phyloP scores from a whole-genome alignment of 2,888 invertebrate species.

The Ichneumoninae sp. region DNA sequence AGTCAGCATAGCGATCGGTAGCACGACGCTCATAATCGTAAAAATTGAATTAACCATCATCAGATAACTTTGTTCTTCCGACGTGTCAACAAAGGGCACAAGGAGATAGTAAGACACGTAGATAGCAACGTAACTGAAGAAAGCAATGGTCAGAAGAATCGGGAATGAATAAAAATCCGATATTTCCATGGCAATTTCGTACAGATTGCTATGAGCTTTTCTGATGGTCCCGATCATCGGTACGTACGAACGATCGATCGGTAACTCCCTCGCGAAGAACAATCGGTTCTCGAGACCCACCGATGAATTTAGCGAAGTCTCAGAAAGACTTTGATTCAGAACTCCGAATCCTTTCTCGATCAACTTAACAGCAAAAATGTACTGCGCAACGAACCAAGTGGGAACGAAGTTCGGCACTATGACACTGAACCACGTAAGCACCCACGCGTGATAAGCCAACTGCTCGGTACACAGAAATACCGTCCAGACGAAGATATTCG shows the following conservation, averaged over 20 bases:
- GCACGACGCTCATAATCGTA: conserved; percentile 31
- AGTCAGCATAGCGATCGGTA: conserved; percentile 71
- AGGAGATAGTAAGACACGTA: conserved; percentile 60
- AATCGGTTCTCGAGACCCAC: not conserved
- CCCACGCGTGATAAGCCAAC: not conserved
- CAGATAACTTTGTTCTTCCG: not conserved
- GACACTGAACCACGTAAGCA: conserved; percentile 1
- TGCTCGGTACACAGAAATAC: not conserved
- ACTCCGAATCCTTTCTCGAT: conserved; percentile 41
- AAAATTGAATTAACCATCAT: not conserved
- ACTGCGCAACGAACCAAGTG: conserved; percentile 61
- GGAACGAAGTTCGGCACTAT: conserved; percentile 10
- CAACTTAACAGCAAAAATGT: conserved; percentile 55
- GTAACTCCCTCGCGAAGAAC: not conserved
- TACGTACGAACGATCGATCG: not conserved
- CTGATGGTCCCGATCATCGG: conserved; percentile 43
- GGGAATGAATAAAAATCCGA: conserved; percentile 67
- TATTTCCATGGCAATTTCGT: conserved; percentile 58
- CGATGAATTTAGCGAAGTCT: not conserved
- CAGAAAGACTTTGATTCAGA: conserved; percentile 54
- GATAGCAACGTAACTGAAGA: conserved; percentile 1
- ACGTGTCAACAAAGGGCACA: not conserved
- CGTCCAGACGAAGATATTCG: conserved; percentile 2
- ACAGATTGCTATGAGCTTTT: conserved; percentile 55
- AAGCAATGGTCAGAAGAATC: conserved; percentile 38